A percentile compares a stretch with the other conserved stretches of the same genome.
Evolutionary conservation across 2,888 invertebrate species (phyloP).

Genomic region (Calliphora vomitoria): DNA sequence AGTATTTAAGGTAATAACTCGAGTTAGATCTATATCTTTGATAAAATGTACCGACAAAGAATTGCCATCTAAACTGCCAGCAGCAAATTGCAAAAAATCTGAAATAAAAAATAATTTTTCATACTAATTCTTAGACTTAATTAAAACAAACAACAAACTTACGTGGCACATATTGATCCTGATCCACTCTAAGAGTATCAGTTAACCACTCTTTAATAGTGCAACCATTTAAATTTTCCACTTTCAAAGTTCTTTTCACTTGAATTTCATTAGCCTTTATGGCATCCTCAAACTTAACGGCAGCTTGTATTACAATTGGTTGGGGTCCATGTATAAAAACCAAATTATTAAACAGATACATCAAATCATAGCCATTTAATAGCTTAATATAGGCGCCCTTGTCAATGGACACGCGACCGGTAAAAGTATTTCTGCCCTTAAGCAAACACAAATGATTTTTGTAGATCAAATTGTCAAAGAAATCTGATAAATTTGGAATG

Average conservation of each 20-base stretch:
- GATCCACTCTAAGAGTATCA: slow-evolving; percentile 85
- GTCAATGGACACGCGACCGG: slow-evolving; percentile 79
- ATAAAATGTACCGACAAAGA: slow-evolving; percentile 83
- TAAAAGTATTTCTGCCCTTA: slow-evolving; percentile 80
- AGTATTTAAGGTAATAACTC: slow-evolving; percentile 85
- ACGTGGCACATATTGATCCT: slow-evolving; percentile 77
- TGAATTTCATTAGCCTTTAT: slow-evolving; percentile 78
- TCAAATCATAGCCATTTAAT: slow-evolving; percentile 82
- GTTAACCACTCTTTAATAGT: slow-evolving; percentile 83
- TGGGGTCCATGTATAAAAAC: slow-evolving; percentile 82
- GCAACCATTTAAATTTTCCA: slow-evolving; percentile 82
- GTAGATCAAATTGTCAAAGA: slow-evolving; percentile 80
- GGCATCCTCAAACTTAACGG: slow-evolving; percentile 82
- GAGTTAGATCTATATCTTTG: slow-evolving; percentile 85
- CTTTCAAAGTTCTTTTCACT: slow-evolving; percentile 79
- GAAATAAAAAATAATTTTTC: slow-evolving; percentile 10
- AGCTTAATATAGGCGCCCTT: slow-evolving; percentile 81
- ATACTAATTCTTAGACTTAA: neutral
- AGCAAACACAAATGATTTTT: slow-evolving; percentile 77
- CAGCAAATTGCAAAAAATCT: slow-evolving; percentile 84
- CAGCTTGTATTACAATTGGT: slow-evolving; percentile 78
- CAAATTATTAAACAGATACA: slow-evolving; percentile 82
- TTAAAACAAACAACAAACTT: slow-evolving; percentile 50
- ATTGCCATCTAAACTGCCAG: slow-evolving; percentile 83
- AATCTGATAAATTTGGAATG: slow-evolving; percentile 77